phyloP scores from a whole-genome alignment of 92 coral and sea anemone species.

The Paramuricea clavata region DNA sequence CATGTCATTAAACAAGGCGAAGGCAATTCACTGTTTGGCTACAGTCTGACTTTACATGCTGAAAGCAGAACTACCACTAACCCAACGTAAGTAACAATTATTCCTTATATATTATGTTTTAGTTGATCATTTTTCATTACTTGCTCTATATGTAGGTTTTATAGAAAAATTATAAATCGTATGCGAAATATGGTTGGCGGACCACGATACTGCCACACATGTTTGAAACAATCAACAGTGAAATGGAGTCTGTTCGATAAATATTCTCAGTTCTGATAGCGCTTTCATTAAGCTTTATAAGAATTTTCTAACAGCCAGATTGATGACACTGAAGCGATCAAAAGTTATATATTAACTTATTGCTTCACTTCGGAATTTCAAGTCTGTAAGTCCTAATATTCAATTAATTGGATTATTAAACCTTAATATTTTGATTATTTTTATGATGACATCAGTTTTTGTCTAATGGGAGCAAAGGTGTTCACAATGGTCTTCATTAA shows the following conservation, averaged over 20 bases:
- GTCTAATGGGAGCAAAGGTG: neutral
- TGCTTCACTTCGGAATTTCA: neutral
- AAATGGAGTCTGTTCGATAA: neutral
- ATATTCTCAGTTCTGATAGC: neutral
- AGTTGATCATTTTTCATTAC: neutral
- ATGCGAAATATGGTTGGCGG: no score
- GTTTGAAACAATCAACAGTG: no score
- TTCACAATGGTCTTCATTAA: neutral
- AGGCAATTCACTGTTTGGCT: slow-evolving; percentile 10
- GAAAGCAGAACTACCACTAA: neutral
- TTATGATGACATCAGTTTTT: neutral
- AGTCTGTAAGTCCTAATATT: neutral
- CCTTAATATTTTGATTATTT: neutral
- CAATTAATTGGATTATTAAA: neutral
- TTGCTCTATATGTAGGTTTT: neutral
- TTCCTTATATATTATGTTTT: neutral
- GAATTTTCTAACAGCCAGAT: neutral
- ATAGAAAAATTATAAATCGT: neutral
- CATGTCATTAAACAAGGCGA: neutral
- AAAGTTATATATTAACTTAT: neutral
- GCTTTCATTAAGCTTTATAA: neutral
- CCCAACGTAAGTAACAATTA: neutral
- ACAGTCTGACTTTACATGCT: neutral
- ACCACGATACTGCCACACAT: no score
- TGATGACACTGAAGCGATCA: neutral